Base-by-base conservation (phyloP, 2,888 invertebrate species). In the Ormyrus rosae region DNA sequence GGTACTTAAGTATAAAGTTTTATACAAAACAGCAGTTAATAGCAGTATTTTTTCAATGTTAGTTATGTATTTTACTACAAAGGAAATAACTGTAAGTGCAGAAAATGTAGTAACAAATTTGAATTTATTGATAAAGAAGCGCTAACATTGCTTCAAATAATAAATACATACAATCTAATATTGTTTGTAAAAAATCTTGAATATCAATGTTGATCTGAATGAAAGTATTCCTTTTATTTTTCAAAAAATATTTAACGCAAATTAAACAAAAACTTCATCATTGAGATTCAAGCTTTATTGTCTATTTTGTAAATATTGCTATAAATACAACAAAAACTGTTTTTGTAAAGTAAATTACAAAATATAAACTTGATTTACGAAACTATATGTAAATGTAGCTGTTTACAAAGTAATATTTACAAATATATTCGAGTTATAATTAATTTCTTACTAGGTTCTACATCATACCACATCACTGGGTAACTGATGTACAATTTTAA, bases 351-450 rank as follows among this genome's bases (percentile, higher is more conserved):
- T 70, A 69, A 80, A 82, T 74, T 77, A 80, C 81, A 82, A 82
- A 81, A 82, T 77, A 74, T 82, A 75, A 80, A 82, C 67, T 79
- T 68, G 61, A 65, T 74, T 78, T 68, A 68, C 63, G 75, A 71
- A 78, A 82, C 51, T 69, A 78, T 78, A 75, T 34, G 72, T 71
- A 75, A 82, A 63, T 78, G 46, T 80, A 72, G 69, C 50, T 80
- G 78, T 79, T 68, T 78, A 82, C 67, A 81, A 82, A 82, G 53
- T 78, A 74, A 80, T 78, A 81, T 82, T 82, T 82, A 82, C 82
- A 82, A 81, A 78, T 80, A 64, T 78, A 69, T 75, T 73, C 34
- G 55, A 67, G 48, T 68, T 80, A 78, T n/a, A 78, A 82, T 67
- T 63, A 79, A 77, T 63, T 75, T 75, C 60, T 73, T 72, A 68